Evolutionary conservation across 2,113 vertebrate genomes (phyloP).

Genomic region (Tichodroma muraria): DNA sequence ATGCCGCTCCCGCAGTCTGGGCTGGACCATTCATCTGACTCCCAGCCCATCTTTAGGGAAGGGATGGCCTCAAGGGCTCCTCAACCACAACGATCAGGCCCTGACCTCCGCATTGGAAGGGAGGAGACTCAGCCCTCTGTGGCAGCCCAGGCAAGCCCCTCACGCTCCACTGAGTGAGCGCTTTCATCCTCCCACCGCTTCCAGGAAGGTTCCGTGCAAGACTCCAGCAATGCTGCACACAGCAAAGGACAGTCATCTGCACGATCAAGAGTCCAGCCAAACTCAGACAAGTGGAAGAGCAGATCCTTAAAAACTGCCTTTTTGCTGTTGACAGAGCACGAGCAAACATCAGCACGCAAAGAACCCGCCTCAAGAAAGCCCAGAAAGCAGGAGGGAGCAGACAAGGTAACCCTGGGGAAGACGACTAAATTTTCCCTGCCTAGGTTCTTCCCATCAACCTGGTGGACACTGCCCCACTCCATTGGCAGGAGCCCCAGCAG

Average conservation of each 20-base stretch:
- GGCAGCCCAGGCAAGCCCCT: not conserved
- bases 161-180: not conserved
- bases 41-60: not conserved
- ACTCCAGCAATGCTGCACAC: not conserved
- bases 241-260: not conserved
- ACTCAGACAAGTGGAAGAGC: not conserved
- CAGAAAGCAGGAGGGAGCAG: not conserved
- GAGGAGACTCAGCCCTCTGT: not conserved
- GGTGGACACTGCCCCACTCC: rapidly evolving
- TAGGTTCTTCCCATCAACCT: rapidly evolving
- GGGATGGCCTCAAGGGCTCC: not conserved
- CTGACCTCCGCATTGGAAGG: not conserved
- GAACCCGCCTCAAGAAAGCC: not conserved
- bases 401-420: not conserved
- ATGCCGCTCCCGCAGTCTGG: rapidly evolving
- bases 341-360: not conserved
- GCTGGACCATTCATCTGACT: not conserved
- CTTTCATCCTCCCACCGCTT: constrained; percentile 16
- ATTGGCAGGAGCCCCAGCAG: not conserved
- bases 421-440: not conserved
- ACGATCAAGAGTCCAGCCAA: not conserved
- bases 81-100: not conserved
- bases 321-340: not conserved
- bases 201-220: not conserved
- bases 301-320: not conserved